These are phyloP conservation scores for Acropternis orthonyx DNA, from an alignment of 2,797 vertebrate genomes.

Conservation along the genomic window DNA sequence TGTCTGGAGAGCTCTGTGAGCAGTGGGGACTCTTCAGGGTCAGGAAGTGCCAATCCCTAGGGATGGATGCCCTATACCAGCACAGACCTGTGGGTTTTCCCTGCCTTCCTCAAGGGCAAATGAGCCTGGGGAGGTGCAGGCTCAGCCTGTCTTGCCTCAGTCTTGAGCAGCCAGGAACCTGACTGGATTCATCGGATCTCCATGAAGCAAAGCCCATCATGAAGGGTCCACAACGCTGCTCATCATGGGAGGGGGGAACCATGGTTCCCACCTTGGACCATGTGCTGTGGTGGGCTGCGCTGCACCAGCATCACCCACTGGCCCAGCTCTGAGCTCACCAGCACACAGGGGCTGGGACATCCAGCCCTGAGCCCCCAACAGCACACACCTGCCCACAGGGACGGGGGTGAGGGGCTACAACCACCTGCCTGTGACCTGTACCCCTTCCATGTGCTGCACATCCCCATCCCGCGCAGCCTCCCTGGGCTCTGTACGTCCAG, in stretches of 20 bases:
- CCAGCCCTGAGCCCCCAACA: fast-evolving
- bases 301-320: neutral
- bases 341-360: neutral
- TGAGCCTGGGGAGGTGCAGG: neutral
- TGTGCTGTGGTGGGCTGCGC: fast-evolving
- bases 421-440: neutral
- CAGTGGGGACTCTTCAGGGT: fast-evolving
- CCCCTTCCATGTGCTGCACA: neutral
- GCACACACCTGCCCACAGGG: neutral
- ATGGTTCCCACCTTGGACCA: neutral
- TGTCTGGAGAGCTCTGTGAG: fast-evolving
- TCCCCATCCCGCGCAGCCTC: fast-evolving
- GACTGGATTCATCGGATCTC: fast-evolving
- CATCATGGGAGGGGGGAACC: fast-evolving
- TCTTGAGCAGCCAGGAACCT: neutral
- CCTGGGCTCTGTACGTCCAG: neutral
- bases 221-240: fast-evolving
- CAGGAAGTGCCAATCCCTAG: neutral
- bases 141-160: neutral
- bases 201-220: fast-evolving
- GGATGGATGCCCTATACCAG: neutral
- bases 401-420: neutral
- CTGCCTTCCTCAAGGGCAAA: neutral
- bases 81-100: fast-evolving
- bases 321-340: neutral